These are phyloP conservation scores for Kryphioiulus occultus DNA, from an alignment of 2,888 invertebrate genomes.

Conservation along the genomic window DNA sequence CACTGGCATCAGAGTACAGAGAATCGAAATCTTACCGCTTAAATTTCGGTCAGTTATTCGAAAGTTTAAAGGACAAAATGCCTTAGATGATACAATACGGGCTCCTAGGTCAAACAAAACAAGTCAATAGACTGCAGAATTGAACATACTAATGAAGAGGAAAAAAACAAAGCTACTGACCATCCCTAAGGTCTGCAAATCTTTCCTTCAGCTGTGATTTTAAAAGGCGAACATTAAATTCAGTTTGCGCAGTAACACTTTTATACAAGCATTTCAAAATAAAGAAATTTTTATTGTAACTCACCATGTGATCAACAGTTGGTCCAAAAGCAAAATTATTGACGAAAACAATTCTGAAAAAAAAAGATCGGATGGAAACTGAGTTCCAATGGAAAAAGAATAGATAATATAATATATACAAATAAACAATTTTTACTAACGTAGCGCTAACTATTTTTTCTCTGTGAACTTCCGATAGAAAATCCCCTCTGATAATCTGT, in stretches of 20 bases:
- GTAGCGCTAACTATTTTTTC: conserved; percentile 94
- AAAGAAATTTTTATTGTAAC: neutral
- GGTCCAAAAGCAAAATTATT: conserved; percentile 99
- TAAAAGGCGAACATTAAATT: neutral
- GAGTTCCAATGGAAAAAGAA: neutral
- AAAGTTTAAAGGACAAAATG: conserved; percentile 98
- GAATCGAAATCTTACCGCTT: conserved; percentile 70
- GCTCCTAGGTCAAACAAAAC: conserved; percentile 66
- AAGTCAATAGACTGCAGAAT: neutral
- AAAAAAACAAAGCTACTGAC: conserved; percentile 60
- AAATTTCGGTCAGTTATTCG: conserved; percentile 97
- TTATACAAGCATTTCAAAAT: neutral
- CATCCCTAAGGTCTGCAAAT: conserved; percentile 94
- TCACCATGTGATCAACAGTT: conserved; percentile 82
- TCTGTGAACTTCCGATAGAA: conserved; percentile 87
- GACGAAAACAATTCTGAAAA: conserved; percentile 85
- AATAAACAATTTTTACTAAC: conserved; percentile 59
- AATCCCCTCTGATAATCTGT: conserved; percentile 84
- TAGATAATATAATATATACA: neutral
- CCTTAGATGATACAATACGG: conserved; percentile 96
- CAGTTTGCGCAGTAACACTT: neutral
- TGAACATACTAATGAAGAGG: neutral
- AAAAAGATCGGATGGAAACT: conserved; percentile 50
- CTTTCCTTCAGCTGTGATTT: conserved; percentile 83
- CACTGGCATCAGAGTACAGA: neutral